phyloP scores from a whole-genome alignment of 2,113 vertebrate species.

The Entomyzon cyanotis region DNA sequence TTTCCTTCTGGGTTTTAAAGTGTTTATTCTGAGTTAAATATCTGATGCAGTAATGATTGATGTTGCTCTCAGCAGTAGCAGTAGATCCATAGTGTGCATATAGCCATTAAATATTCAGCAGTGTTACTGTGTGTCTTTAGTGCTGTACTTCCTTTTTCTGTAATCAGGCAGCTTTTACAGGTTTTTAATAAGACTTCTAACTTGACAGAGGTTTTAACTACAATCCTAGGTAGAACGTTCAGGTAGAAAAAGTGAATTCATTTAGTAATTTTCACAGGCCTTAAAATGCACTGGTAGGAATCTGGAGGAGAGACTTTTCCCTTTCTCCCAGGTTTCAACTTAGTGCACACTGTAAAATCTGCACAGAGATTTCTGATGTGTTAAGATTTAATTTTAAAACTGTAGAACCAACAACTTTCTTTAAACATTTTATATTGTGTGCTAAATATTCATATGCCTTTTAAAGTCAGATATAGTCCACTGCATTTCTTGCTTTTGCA shows the following conservation, averaged over 20 bases:
- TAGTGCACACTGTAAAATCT: slow-evolving; percentile 49
- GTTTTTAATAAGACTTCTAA: slow-evolving; percentile 59
- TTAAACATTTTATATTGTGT: slow-evolving; percentile 69
- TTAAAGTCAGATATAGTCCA: slow-evolving; percentile 63
- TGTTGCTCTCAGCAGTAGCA: not conserved
- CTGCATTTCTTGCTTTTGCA: slow-evolving; percentile 73
- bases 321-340: not conserved
- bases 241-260: slow-evolving; percentile 23
- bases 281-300: slow-evolving; percentile 42
- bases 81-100: not conserved
- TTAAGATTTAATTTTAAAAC: slow-evolving; percentile 60
- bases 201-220: slow-evolving; percentile 33
- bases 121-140: not conserved
- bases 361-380: slow-evolving; percentile 65
- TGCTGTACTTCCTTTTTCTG: slow-evolving; percentile 62
- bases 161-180: slow-evolving; percentile 77
- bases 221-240: not conserved
- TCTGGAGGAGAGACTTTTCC: slow-evolving; percentile 5
- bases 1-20: slow-evolving; percentile 21
- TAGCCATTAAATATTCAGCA: not conserved
- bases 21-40: slow-evolving; percentile 40
- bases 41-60: not conserved
- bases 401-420: slow-evolving; percentile 53
- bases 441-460: slow-evolving; percentile 63
- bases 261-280: slow-evolving; percentile 38